Evolutionary conservation across 2,797 vertebrate genomes (phyloP).

Genomic region (Hyperoplus lanceolatus): DNA sequence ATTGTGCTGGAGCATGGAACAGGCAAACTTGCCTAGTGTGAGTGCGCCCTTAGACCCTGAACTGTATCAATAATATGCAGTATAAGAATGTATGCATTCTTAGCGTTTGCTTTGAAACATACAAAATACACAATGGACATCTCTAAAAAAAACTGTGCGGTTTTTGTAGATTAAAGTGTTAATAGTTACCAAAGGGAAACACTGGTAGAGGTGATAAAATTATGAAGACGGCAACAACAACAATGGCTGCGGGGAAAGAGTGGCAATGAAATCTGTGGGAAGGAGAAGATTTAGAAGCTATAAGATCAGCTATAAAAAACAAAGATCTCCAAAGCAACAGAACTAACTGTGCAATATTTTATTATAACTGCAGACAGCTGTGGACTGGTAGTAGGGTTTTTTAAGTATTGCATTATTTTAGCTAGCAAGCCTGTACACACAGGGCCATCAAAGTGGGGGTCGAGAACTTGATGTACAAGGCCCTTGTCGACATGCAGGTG

Average conservation of each 20-base stretch:
- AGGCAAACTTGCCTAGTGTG: too few relatives aligned
- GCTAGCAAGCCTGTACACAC: constrained; percentile 2
- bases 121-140: too few relatives aligned
- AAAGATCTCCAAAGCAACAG: constrained; percentile 43
- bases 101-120: not conserved
- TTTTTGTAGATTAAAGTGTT: constrained; percentile 35
- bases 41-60: too few relatives aligned
- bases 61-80: not conserved
- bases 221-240: constrained; percentile 25
- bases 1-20: too few relatives aligned
- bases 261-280: not conserved
- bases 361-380: constrained; percentile 34
- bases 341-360: constrained; percentile 23
- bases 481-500: too few relatives aligned
- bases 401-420: constrained; percentile 45
- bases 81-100: not conserved
- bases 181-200: constrained; percentile 30
- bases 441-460: too few relatives aligned
- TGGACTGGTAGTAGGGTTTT: constrained; percentile 18
- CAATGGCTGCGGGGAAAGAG: constrained; percentile 23
- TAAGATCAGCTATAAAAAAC: constrained; percentile 24
- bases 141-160: not conserved
- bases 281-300: constrained; percentile 25
- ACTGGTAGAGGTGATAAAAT: constrained; percentile 30
- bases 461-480: too few relatives aligned